phyloP scores from a whole-genome alignment of 2,888 invertebrate genomes.

The Hartigia nigra region DNA sequence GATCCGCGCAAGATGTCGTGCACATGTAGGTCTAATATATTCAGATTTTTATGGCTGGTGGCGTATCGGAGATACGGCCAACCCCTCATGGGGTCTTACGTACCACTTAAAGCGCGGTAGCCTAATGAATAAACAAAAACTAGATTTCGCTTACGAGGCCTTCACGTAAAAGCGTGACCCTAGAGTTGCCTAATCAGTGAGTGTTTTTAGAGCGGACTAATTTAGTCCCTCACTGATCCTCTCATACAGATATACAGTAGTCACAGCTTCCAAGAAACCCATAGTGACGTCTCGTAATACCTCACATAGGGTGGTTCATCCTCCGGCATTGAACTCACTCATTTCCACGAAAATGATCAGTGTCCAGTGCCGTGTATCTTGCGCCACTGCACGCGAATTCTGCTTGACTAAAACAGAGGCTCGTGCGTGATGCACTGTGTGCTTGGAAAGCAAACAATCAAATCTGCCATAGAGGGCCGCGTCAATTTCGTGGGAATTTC shows the following conservation, averaged over 20 bases:
- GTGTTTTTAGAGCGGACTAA: slow-evolving; percentile 47
- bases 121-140: slow-evolving; percentile 65
- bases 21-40: slow-evolving; percentile 62
- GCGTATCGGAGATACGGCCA: slow-evolving; percentile 60
- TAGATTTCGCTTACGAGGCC: slow-evolving; percentile 59
- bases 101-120: slow-evolving; percentile 56
- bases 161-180: slow-evolving; percentile 63
- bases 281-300: background rate
- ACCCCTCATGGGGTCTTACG: slow-evolving; percentile 40
- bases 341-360: background rate
- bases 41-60: slow-evolving; percentile 65
- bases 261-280: background rate
- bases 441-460: background rate
- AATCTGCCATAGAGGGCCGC: background rate
- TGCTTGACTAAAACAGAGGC: background rate
- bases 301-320: background rate
- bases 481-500: background rate
- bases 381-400: background rate
- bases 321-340: background rate
- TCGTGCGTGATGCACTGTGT: background rate
- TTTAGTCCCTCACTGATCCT: slow-evolving; percentile 5
- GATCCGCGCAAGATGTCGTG: slow-evolving; percentile 60
- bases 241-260: background rate
- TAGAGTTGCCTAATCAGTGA: slow-evolving; percentile 51
- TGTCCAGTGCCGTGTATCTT: background rate